Conservation (phyloP, 2,888 invertebrate species). For the Onchidella celtica region DNA sequence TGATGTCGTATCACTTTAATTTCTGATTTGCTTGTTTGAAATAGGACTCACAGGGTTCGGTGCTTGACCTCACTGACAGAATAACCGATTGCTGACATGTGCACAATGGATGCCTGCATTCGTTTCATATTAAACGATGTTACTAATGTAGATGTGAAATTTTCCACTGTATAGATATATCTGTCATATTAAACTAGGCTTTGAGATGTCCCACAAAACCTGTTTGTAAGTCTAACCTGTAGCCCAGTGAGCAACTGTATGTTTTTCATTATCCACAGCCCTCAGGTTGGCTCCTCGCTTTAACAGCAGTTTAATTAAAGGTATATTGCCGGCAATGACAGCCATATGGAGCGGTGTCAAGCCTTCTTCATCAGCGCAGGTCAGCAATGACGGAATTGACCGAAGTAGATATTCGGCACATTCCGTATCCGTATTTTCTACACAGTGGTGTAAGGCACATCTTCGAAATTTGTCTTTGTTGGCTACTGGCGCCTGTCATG, state of each 20-base stretch:
- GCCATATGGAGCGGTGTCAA: conserved; percentile 97
- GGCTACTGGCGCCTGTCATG: conserved; percentile 60
- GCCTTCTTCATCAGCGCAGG: conserved; percentile 87
- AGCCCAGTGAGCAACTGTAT: conserved; percentile 98
- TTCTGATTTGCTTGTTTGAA: too few relatives aligned
- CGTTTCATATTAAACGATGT: too few relatives aligned
- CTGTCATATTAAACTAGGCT: too few relatives aligned
- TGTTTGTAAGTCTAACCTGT: too few relatives aligned
- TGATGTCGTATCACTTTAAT: too few relatives aligned
- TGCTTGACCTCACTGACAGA: too few relatives aligned
- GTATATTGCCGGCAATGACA: conserved; percentile 82
- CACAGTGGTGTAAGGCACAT: conserved; percentile 96
- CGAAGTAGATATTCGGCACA: conserved; percentile 87
- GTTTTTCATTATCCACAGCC: conserved; percentile 94
- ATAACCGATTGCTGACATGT: too few relatives aligned
- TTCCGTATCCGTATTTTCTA: conserved; percentile 84
- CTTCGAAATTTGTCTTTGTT: conserved; percentile 68
- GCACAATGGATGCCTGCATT: too few relatives aligned
- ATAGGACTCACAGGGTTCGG: too few relatives aligned
- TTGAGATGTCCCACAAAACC: too few relatives aligned
- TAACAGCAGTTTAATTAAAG: conserved; percentile 87
- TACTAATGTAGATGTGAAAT: too few relatives aligned
- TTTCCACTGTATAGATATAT: too few relatives aligned
- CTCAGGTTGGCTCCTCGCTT: conserved; percentile 94
- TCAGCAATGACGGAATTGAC: conserved; percentile 86